Evolutionary conservation across 2,113 vertebrate species (phyloP).

Genomic region (Hylia prasina): DNA sequence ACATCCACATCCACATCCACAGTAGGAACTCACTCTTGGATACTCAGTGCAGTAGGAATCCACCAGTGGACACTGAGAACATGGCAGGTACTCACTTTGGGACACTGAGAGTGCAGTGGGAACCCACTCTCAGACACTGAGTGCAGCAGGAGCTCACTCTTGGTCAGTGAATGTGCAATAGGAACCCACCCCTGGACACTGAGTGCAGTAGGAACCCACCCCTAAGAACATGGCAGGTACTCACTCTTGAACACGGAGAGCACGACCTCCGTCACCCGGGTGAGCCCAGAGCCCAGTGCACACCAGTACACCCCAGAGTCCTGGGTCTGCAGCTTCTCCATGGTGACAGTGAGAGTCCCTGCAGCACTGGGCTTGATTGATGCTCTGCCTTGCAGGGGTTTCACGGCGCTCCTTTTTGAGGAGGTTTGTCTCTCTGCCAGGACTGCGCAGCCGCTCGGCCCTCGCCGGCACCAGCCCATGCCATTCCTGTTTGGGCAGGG

Average conservation of each 20-base stretch:
- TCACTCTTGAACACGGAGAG: slow-evolving; percentile 15
- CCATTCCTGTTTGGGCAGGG: rapidly evolving
- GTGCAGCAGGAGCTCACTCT: not conserved
- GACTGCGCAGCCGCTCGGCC: rapidly evolving
- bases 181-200: rapidly evolving
- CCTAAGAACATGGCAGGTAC: not conserved
- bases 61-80: no score
- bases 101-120: no score
- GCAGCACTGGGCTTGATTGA: rapidly evolving
- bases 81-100: no score
- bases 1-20: not conserved
- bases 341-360: not conserved
- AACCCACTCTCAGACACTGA: no score
- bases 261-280: not conserved
- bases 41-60: no score
- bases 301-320: slow-evolving; percentile 53
- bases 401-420: rapidly evolving
- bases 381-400: rapidly evolving
- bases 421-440: rapidly evolving
- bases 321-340: not conserved
- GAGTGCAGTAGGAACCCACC: not conserved
- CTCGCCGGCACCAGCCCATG: not conserved
- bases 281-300: rapidly evolving
- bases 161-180: not conserved
- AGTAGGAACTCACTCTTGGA: no score